Conservation (phyloP, 2,113 vertebrate species). For the Cathartes aura region DNA sequence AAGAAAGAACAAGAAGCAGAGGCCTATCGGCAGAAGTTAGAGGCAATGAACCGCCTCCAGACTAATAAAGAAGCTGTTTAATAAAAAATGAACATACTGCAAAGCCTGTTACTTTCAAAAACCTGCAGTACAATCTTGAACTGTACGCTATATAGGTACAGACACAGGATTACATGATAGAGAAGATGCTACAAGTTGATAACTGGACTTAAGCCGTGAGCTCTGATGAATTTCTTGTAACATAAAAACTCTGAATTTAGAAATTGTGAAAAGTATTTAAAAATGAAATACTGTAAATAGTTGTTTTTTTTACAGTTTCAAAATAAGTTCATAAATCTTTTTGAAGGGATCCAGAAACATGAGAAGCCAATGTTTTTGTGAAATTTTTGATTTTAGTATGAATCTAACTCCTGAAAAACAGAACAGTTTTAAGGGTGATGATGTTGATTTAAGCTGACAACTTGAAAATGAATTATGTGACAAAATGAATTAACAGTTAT, state of each 20-base stretch:
- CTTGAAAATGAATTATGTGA: slow-evolving; percentile 73
- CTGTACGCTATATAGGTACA: slow-evolving; percentile 67
- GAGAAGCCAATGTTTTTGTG: slow-evolving; percentile 79
- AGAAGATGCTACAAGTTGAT: slow-evolving; percentile 70
- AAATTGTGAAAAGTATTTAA: slow-evolving; percentile 87
- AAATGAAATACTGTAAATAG: slow-evolving; percentile 86
- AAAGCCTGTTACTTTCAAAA: slow-evolving; percentile 70
- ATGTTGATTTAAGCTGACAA: slow-evolving; percentile 73
- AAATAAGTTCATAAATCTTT: slow-evolving; percentile 82
- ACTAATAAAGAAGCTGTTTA: slow-evolving; percentile 86
- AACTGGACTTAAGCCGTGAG: slow-evolving; percentile 80
- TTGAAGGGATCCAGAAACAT: slow-evolving; percentile 80
- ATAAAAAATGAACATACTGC: slow-evolving; percentile 49
- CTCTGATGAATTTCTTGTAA: slow-evolving; percentile 79
- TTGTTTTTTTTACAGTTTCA: slow-evolving; percentile 82
- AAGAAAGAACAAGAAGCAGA: slow-evolving; percentile 91
- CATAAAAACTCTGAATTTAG: slow-evolving; percentile 80
- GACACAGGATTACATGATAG: slow-evolving; percentile 53
- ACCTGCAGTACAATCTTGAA: slow-evolving; percentile 72
- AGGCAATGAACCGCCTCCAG: slow-evolving; percentile 87
- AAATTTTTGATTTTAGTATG: slow-evolving; percentile 80
- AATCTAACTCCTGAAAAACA: slow-evolving; percentile 79
- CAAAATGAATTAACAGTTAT: slow-evolving; percentile 71
- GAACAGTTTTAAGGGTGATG: slow-evolving; percentile 83
- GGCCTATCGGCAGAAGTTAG: slow-evolving; percentile 87